Conservation (phyloP, 1,140 invertebrate species). For the Drosophila burlai region DNA sequence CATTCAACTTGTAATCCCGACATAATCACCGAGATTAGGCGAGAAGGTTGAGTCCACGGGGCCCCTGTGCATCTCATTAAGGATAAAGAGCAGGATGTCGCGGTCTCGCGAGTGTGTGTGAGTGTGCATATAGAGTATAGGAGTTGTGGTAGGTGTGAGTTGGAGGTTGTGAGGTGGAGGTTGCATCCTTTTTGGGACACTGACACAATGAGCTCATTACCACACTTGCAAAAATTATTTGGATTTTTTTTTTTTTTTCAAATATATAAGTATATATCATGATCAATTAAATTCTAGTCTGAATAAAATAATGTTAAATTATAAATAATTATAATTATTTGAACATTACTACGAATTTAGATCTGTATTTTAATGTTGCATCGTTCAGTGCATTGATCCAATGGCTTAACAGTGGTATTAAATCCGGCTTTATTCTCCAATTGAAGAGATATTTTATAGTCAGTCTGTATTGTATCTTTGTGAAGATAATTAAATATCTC, state of each 20-base stretch:
- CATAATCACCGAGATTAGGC: slow-evolving; percentile 44
- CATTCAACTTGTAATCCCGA: slow-evolving; percentile 52
- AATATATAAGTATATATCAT: too few species aligned
- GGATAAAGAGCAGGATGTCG: slow-evolving; percentile 47
- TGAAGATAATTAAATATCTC: neutral
- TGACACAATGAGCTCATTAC: slow-evolving; percentile 48
- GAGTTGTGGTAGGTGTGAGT: neutral
- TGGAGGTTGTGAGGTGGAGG: too few species aligned
- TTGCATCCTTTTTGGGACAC: slow-evolving; percentile 48
- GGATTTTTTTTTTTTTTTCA: neutral
- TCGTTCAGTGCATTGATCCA: neutral
- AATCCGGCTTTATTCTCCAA: neutral
- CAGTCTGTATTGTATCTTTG: neutral
- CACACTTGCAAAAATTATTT: slow-evolving; percentile 9
- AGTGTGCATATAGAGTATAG: neutral
- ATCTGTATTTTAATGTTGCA: neutral
- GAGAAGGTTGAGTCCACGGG: slow-evolving; percentile 24
- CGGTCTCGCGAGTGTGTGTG: slow-evolving; percentile 5
- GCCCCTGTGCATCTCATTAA: slow-evolving; percentile 47
- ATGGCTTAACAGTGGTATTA: neutral
- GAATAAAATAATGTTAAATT: too few species aligned
- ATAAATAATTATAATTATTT: too few species aligned
- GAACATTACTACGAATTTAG: too few species aligned
- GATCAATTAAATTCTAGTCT: too few species aligned
- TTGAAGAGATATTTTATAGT: neutral